These are phyloP conservation scores for Aphodius sticticus DNA, from an alignment of 2,888 invertebrate genomes.

Conservation along the genomic window DNA sequence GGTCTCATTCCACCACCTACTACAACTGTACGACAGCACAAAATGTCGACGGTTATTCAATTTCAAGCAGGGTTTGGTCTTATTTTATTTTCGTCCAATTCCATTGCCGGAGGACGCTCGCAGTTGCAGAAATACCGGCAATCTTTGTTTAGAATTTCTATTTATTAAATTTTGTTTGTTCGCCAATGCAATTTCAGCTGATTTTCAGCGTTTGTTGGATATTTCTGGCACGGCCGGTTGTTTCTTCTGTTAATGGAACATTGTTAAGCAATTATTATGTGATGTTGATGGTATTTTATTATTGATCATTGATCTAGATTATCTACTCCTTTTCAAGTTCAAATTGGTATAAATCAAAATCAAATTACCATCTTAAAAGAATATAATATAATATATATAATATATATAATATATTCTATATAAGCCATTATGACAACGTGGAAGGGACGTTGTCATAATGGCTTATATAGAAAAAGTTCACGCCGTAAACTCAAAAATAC, in stretches of 20 bases:
- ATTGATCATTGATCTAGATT: too few relatives aligned
- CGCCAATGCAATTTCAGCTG: background rate
- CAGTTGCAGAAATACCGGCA: background rate
- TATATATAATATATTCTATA: too few relatives aligned
- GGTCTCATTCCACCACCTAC: background rate
- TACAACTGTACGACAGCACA: background rate
- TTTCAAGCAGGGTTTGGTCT: constrained; percentile 7
- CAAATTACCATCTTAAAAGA: too few relatives aligned
- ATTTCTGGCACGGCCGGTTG: background rate
- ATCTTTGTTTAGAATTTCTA: background rate
- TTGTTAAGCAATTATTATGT: too few relatives aligned
- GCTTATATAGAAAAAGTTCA: too few relatives aligned
- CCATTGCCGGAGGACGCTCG: background rate
- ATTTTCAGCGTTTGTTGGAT: background rate
- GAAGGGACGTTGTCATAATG: too few relatives aligned
- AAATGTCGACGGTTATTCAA: constrained; percentile 15
- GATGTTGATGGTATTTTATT: too few relatives aligned
- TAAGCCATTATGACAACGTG: too few relatives aligned
- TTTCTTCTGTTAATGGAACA: background rate
- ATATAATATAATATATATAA: too few relatives aligned
- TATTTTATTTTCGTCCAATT: constrained; percentile 20
- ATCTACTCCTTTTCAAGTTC: too few relatives aligned
- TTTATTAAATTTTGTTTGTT: background rate
- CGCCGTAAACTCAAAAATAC: too few relatives aligned
- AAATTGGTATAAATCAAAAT: too few relatives aligned